Percentiles rank a stretch among this genome's conserved stretches.
Evolutionary conservation across 2,113 vertebrate genomes (phyloP).

Genomic region (Cyanistes caeruleus): DNA sequence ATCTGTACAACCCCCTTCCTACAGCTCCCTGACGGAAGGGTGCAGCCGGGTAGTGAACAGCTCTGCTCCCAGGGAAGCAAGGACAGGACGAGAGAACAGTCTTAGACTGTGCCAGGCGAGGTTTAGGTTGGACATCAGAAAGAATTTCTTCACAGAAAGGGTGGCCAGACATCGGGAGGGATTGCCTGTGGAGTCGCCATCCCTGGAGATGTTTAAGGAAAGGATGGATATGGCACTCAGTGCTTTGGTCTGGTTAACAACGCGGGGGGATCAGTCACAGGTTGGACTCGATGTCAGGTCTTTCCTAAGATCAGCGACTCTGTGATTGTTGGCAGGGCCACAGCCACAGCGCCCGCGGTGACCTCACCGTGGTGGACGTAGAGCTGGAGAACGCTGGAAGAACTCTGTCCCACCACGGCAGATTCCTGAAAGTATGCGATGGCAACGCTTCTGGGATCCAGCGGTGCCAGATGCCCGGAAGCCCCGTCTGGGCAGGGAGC

Average conservation of each 20-base stretch:
- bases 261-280: neutral
- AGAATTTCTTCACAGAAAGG: neutral
- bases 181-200: neutral
- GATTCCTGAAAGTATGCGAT: conserved; percentile 74
- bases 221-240: neutral
- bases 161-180: neutral
- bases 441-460: rapidly evolving
- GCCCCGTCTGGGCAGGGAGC: rapidly evolving
- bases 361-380: neutral
- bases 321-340: neutral
- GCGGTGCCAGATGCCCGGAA: rapidly evolving
- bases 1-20: too few relatives aligned
- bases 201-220: neutral
- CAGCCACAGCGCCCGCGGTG: neutral
- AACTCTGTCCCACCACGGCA: neutral
- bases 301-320: neutral
- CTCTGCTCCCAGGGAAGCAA: neutral
- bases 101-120: neutral
- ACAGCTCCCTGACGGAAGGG: too few relatives aligned
- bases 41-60: neutral
- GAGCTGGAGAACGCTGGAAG: neutral
- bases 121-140: neutral
- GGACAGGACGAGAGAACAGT: neutral
- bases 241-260: neutral
- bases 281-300: neutral